These are phyloP conservation scores for Carpatolechia fugitivella DNA, from an alignment of 2,888 invertebrate species.

Conservation along the genomic window DNA sequence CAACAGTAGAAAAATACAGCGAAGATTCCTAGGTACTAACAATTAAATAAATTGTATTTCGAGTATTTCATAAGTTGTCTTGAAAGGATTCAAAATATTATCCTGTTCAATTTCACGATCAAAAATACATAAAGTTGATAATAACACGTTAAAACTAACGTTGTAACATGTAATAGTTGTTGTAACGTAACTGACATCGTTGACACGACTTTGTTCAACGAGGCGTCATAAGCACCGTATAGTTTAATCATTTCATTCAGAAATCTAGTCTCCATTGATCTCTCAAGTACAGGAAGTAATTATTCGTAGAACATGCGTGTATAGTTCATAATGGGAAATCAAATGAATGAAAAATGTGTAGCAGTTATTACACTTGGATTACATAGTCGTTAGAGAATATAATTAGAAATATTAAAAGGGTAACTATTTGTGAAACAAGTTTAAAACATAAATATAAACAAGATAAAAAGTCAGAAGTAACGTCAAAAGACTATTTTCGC, in stretches of 20 bases:
- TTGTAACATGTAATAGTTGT: neutral
- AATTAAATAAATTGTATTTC: too few species aligned
- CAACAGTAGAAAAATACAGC: too few species aligned
- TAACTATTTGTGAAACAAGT: neutral
- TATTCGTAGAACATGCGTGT: conserved; percentile 9
- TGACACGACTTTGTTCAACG: neutral
- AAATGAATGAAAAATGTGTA: conserved; percentile 12
- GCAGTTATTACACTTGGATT: neutral
- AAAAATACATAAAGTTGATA: too few species aligned
- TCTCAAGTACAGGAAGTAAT: conserved; percentile 13
- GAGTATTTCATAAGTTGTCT: too few species aligned
- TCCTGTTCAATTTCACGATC: too few species aligned
- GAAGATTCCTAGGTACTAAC: too few species aligned
- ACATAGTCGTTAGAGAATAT: conserved; percentile 3
- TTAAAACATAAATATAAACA: neutral
- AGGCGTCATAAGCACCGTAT: neutral
- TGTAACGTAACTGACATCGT: neutral
- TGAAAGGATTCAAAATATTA: too few species aligned
- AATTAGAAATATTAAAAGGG: neutral
- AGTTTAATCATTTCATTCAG: conserved; percentile 9
- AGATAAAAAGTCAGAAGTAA: too few species aligned
- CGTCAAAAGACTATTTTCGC: too few species aligned
- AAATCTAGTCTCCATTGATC: conserved; percentile 5
- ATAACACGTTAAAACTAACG: neutral
- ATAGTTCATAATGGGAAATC: neutral